phyloP scores from a whole-genome alignment of 2,797 vertebrate genomes.

The Dromococcyx pavoninus region DNA sequence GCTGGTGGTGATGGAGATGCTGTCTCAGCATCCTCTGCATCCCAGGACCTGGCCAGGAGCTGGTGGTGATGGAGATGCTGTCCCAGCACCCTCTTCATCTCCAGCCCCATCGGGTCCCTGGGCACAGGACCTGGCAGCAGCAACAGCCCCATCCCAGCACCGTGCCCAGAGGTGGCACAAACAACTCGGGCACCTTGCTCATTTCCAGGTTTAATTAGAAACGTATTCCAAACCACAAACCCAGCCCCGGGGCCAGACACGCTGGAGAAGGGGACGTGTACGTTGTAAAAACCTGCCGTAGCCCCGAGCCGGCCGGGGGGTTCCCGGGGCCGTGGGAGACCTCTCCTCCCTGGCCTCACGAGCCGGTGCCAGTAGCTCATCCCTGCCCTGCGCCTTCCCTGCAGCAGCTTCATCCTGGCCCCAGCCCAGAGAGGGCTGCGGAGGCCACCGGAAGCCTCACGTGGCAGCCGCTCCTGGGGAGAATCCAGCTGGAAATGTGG shows the following conservation, averaged over 20 bases:
- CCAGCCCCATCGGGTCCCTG: accelerated
- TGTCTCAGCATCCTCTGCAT: background rate
- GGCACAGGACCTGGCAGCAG: background rate
- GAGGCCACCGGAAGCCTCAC: accelerated
- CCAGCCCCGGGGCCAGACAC: accelerated
- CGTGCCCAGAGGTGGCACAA: accelerated
- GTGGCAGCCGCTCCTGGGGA: background rate
- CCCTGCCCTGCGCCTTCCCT: background rate
- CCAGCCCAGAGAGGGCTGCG: accelerated
- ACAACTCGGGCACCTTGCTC: background rate
- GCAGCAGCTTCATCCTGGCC: background rate
- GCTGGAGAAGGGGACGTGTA: background rate
- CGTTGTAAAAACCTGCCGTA: background rate
- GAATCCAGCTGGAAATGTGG: background rate
- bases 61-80: background rate
- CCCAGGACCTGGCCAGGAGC: background rate
- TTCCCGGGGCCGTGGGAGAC: accelerated
- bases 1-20: background rate
- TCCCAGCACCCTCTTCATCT: background rate
- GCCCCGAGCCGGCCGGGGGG: background rate
- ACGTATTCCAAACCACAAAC: background rate
- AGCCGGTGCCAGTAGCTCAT: background rate
- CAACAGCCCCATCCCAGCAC: background rate
- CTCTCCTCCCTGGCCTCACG: accelerated
- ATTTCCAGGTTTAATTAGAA: constrained; percentile 69